Percentiles rank a stretch among this genome's conserved stretches.
Conservation (phyloP, 2,113 vertebrate species). For the Stegostoma tigrinum region DNA sequence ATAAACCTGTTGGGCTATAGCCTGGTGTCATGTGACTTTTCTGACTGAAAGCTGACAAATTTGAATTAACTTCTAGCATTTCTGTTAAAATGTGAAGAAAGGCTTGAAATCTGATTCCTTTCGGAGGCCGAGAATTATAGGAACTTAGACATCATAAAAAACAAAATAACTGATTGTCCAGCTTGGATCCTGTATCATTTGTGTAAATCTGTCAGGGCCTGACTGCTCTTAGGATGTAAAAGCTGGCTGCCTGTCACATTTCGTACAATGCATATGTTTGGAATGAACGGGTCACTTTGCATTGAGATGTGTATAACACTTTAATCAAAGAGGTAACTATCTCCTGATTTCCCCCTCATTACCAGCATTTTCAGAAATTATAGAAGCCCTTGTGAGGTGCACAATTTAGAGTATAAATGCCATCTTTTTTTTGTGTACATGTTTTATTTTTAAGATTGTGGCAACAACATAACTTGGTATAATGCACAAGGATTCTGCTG, state of each 20-base stretch:
- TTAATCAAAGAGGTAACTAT: not conserved
- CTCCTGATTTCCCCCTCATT: not conserved
- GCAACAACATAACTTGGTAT: not conserved
- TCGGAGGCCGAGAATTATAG: not conserved
- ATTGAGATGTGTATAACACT: not conserved
- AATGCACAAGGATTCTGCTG: not conserved
- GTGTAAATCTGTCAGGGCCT: not conserved
- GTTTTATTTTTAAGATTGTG: not conserved
- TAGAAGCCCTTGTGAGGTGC: not conserved
- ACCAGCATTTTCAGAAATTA: not conserved
- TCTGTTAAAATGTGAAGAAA: not conserved
- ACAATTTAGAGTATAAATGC: not conserved
- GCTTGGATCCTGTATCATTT: not conserved
- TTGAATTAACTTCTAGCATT: not conserved
- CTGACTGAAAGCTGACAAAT: too few species aligned
- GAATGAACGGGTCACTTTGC: not conserved
- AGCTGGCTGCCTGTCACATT: not conserved
- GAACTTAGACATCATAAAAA: not conserved
- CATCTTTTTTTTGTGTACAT: not conserved
- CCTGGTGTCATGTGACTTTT: too few species aligned
- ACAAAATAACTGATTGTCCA: not conserved
- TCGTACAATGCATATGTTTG: not conserved
- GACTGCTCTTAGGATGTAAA: not conserved
- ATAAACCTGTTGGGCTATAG: too few species aligned
- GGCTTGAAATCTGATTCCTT: not conserved